Evolutionary conservation across 2,888 invertebrate species (phyloP), one percentile per base, ranked within the genome.

Genomic region (Cephus runcator): DNA sequence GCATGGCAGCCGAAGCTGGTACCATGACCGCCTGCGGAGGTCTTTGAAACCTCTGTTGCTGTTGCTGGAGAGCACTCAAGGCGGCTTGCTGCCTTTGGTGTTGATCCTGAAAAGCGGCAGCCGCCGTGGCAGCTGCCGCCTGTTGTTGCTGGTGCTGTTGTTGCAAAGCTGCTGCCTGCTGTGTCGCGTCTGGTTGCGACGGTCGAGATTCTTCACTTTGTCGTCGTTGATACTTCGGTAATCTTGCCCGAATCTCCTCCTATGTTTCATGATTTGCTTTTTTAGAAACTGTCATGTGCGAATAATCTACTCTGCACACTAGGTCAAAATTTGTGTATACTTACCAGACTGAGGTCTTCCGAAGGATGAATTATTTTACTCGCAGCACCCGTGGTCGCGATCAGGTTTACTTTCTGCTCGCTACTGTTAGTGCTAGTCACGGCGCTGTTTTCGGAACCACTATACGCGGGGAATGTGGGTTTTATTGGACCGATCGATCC

Each of bases 311-410:
- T 34, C 34, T 34, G 33, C 11, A 69, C 35, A 23, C 35, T 3
- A 33, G 35, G 36, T 56, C 34, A 75, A 34, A 73, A 69, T 68
- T 15, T 34, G 73, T 3, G 40, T 69, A 76, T 69, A 87, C 91
- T 90, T 87, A 93, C 94, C 92, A 95, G 87, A 40, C 98, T 98
- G 77, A 98, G 95, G 92, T 98, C 98, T 91, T 98, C 98, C 0
- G 97, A 95, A 0, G 98, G 98, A 92, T 98, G 98, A 85, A 98
- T 94, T 78, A 98, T 98, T 92, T 96, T 96, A 88, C 97, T 96
- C 69, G 96, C 95, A 11, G 97, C 96, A 73, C 97, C 96, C 11
- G 96, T 95, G n/a, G 96, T 94, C 23, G 95, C 95, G 76, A 96
- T 96, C 12, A 95, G 93, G 81, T 92, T 92, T 35, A 92, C 91